Evolutionary conservation across 2,113 vertebrate genomes (phyloP).

Genomic region (Rhinogobius similis): DNA sequence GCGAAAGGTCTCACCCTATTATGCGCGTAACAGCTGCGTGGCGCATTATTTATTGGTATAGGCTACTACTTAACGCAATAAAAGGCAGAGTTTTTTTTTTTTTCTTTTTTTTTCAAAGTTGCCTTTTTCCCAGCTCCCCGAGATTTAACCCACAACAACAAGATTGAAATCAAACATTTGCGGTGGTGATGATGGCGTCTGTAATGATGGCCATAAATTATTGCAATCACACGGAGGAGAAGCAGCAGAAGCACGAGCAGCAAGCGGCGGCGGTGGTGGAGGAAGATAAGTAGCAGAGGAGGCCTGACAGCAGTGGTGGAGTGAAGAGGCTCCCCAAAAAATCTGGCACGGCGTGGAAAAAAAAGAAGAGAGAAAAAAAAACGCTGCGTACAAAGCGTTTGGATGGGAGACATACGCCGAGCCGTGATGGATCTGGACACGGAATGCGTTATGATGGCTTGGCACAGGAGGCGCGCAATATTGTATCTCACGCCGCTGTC

Average conservation of each 20-base stretch:
- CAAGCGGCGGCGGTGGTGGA: neutral
- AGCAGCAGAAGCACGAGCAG: slow-evolving; percentile 44
- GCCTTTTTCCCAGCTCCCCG: neutral
- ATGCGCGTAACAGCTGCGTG: slow-evolving; percentile 4
- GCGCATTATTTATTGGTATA: slow-evolving; percentile 12
- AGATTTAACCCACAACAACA: slow-evolving; percentile 53
- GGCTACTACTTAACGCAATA: slow-evolving; percentile 5
- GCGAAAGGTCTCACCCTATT: neutral
- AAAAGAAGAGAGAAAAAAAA: neutral
- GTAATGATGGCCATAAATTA: slow-evolving; percentile 71
- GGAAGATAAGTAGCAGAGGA: slow-evolving; percentile 54
- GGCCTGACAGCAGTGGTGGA: slow-evolving; percentile 38
- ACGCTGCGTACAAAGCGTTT: slow-evolving; percentile 6
- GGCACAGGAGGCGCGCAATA: neutral
- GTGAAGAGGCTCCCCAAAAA: slow-evolving; percentile 32
- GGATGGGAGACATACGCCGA: neutral
- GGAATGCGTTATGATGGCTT: neutral
- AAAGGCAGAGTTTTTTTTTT: neutral
- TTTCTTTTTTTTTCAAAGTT: slow-evolving; percentile 7
- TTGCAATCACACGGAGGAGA: slow-evolving; percentile 54
- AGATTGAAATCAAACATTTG: slow-evolving; percentile 71
- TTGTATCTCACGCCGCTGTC: neutral
- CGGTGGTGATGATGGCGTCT: slow-evolving; percentile 62
- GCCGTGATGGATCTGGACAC: neutral
- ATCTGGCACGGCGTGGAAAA: slow-evolving; percentile 31